phyloP scores from a whole-genome alignment of 1,140 invertebrate species.

The Drosophila insularis region DNA sequence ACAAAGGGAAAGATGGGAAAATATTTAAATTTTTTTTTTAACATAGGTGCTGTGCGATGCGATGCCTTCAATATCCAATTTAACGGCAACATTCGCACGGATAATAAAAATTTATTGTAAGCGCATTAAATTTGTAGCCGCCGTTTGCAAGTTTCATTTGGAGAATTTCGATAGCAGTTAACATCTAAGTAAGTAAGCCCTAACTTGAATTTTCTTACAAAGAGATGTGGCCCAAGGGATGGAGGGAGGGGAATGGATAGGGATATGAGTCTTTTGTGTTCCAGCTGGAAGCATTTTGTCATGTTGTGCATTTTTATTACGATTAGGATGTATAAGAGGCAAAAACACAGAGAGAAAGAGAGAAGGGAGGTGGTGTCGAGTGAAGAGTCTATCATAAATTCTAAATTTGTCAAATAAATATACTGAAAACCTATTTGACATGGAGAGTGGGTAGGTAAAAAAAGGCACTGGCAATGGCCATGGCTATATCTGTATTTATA shows the following conservation, averaged over 20 bases:
- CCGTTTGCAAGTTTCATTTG: conserved; percentile 52
- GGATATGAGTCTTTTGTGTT: conserved; percentile 30
- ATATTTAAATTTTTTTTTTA: conserved; percentile 61
- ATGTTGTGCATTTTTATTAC: conserved; percentile 76
- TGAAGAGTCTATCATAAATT: conserved; percentile 55
- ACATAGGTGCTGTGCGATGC: conserved; percentile 21
- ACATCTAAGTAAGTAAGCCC: conserved; percentile 56
- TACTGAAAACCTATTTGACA: conserved; percentile 24
- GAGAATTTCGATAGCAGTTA: conserved; percentile 36
- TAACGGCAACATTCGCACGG: conserved; percentile 59
- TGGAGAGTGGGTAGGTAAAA: neutral
- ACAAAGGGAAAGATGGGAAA: neutral
- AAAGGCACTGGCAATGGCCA: neutral
- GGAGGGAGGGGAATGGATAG: neutral
- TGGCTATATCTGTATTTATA: conserved; percentile 36
- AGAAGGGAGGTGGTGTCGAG: neutral
- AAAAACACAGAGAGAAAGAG: neutral
- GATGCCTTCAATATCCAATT: conserved; percentile 48
- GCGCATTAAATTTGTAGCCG: conserved; percentile 72
- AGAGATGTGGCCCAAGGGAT: neutral
- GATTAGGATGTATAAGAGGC: conserved; percentile 19
- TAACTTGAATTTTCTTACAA: conserved; percentile 34
- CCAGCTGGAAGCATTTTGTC: conserved; percentile 25
- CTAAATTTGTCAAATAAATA: conserved; percentile 75
- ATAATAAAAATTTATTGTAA: conserved; percentile 76